These are phyloP conservation scores for Myotis pilosus DNA, from an alignment of 2,797 vertebrate genomes.

Conservation along the genomic window DNA sequence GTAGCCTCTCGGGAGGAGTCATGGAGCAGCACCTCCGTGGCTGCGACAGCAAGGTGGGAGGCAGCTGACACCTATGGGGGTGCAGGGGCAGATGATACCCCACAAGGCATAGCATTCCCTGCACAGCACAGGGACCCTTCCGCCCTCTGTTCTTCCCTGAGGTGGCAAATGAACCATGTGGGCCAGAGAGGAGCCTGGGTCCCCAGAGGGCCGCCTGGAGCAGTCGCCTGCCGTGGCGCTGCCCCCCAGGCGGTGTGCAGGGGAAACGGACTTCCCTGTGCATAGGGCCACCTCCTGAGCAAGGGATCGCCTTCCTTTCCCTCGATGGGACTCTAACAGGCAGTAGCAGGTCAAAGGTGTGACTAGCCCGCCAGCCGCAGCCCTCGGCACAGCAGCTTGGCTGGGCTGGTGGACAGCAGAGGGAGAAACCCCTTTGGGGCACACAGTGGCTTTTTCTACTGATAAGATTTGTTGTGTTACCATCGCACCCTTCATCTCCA, in stretches of 20 bases:
- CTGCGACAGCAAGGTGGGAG: accelerated
- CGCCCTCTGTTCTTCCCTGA: no score
- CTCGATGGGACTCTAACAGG: neutral
- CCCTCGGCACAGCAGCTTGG: neutral
- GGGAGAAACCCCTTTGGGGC: no score
- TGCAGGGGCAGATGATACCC: neutral
- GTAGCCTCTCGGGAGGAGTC: neutral
- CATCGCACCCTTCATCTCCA: neutral
- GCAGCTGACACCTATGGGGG: neutral
- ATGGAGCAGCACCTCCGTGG: neutral
- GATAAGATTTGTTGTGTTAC: neutral
- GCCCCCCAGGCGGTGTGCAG: neutral
- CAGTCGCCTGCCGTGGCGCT: neutral
- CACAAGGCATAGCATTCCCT: neutral
- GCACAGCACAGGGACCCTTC: neutral
- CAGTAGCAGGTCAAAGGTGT: neutral
- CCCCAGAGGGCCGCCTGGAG: neutral
- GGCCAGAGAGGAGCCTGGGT: neutral
- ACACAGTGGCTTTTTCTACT: neutral
- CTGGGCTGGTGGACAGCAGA: no score
- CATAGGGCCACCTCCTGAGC: neutral
- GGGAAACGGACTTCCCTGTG: neutral
- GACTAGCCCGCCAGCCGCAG: neutral
- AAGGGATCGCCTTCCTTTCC: neutral
- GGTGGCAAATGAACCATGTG: neutral